These are phyloP conservation scores for Silurus meridionalis DNA, from an alignment of 2,113 vertebrate genomes.

Conservation along the genomic window DNA sequence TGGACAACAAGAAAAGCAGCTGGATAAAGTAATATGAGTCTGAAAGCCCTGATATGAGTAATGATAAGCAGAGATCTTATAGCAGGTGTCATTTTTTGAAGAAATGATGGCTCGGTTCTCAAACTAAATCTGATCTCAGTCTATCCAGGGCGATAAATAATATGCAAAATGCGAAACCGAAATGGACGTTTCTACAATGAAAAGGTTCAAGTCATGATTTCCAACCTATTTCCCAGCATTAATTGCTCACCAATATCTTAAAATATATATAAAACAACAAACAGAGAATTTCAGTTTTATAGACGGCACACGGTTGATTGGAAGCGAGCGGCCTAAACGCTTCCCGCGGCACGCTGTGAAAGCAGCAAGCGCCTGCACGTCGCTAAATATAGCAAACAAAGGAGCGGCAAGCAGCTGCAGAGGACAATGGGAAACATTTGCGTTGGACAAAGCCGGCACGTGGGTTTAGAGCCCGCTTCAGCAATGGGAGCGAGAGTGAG, in stretches of 20 bases:
- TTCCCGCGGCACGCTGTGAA: slow-evolving; percentile 26
- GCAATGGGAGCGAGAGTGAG: not conserved
- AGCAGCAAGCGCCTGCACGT: slow-evolving; percentile 40
- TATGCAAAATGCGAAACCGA: not conserved
- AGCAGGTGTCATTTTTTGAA: slow-evolving; percentile 8
- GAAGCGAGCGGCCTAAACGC: not conserved
- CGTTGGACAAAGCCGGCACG: slow-evolving; percentile 79
- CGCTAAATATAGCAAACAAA: slow-evolving; percentile 66
- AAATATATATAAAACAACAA: not conserved
- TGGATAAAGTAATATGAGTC: not conserved
- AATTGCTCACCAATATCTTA: not conserved
- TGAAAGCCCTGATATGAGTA: not conserved
- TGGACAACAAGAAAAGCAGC: not conserved
- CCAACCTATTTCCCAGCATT: not conserved
- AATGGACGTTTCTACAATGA: not conserved
- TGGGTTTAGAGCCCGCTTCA: slow-evolving; percentile 65
- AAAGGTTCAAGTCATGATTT: not conserved
- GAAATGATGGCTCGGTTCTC: not conserved
- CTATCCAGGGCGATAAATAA: not conserved
- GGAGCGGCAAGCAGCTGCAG: slow-evolving; percentile 63
- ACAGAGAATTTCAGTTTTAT: not conserved
- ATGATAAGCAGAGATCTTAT: not conserved
- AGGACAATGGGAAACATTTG: slow-evolving; percentile 62
- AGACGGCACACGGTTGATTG: slow-evolving; percentile 5
- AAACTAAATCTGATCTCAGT: not conserved